These are phyloP conservation scores for Gryllus longicercus DNA, from an alignment of 2,888 invertebrate species.

Conservation along the genomic window DNA sequence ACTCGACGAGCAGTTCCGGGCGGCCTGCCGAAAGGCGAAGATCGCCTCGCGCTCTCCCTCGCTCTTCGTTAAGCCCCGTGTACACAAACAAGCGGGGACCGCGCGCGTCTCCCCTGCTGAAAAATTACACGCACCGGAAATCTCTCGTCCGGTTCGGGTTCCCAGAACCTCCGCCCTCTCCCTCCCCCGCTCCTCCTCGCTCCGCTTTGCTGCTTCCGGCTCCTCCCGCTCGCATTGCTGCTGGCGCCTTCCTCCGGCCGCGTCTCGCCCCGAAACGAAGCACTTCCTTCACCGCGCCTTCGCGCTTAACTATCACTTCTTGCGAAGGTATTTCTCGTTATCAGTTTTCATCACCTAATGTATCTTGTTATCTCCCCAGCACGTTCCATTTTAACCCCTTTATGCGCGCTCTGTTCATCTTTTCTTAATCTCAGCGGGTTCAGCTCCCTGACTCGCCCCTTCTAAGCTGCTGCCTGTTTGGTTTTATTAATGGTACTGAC, in stretches of 20 bases:
- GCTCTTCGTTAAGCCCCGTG: conserved; percentile 7
- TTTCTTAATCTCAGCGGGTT: no score
- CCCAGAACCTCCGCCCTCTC: background rate
- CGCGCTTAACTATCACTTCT: background rate
- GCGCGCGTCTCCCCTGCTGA: background rate
- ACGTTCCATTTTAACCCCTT: no score
- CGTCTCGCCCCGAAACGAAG: no score
- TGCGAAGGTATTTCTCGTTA: background rate
- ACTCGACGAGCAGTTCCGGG: background rate
- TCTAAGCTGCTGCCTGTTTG: no score
- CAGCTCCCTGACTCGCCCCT: no score
- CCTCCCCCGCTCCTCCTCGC: background rate
- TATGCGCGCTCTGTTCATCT: no score
- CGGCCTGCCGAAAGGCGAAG: background rate
- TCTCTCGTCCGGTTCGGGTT: background rate
- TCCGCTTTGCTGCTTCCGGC: background rate
- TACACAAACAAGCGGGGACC: background rate
- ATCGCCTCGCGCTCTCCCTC: background rate
- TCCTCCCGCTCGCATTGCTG: no score
- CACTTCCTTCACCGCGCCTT: no score
- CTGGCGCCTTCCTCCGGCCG: background rate
- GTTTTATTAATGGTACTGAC: no score
- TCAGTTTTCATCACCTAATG: background rate
- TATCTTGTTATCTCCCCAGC: background rate
- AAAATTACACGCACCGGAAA: conserved; percentile 2